Percentiles rank a stretch among this genome's conserved stretches.
Evolutionary conservation across 2,113 vertebrate species (phyloP).

Genomic region (Rallus limicola): DNA sequence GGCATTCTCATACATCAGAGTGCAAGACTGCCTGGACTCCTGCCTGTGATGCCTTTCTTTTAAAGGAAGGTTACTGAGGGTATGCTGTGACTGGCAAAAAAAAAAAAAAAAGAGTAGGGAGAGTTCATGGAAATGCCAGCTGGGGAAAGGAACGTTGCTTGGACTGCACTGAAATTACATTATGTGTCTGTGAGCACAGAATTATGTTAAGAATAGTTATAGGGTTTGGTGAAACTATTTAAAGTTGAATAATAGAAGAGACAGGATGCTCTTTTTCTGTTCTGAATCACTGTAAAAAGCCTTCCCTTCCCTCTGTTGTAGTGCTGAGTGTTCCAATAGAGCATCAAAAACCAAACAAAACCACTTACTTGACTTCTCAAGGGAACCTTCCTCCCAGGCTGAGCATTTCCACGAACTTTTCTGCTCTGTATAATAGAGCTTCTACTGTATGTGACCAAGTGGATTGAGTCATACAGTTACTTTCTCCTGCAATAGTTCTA

Average conservation of each 20-base stretch:
- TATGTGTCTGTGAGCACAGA: not conserved
- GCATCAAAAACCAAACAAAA: slow-evolving; percentile 29
- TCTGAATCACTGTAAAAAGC: not conserved
- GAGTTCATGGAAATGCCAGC: slow-evolving; percentile 21
- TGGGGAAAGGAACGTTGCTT: not conserved
- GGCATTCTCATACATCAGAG: not conserved
- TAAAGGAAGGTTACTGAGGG: not conserved
- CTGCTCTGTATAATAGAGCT: not conserved
- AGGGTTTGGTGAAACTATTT: not conserved
- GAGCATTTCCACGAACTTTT: not conserved
- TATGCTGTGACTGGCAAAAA: not conserved
- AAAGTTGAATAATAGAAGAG: not conserved
- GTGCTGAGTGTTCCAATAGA: not conserved
- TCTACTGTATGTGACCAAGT: not conserved
- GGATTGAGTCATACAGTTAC: not conserved
- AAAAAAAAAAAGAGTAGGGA: not conserved
- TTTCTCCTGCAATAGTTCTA: not conserved
- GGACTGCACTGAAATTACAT: not conserved
- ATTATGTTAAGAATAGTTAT: not conserved
- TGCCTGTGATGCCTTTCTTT: not conserved
- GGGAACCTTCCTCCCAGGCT: not conserved
- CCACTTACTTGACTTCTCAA: not conserved
- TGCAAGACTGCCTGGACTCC: not conserved
- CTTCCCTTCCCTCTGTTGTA: not conserved
- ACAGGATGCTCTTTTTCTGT: not conserved